Conservation (phyloP, 30 jellyfish, hydroid and myxozoan genomes). For the Sanderia malayensis region DNA sequence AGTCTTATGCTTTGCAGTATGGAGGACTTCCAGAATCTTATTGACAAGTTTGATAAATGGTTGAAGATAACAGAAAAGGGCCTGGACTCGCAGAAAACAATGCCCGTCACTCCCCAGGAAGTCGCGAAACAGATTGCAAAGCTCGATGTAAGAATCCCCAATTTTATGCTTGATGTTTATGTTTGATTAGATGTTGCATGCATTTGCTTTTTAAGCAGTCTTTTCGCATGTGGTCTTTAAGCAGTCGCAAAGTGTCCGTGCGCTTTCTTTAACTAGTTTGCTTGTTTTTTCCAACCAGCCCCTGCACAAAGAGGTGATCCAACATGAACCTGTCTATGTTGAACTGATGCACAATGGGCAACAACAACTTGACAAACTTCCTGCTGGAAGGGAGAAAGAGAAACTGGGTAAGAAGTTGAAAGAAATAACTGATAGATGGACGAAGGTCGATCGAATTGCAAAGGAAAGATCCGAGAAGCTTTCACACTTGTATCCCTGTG, state of each 20-base stretch:
- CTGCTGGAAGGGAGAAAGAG: slow-evolving; percentile 64
- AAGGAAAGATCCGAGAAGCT: slow-evolving; percentile 62
- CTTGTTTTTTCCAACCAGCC: slow-evolving; percentile 45
- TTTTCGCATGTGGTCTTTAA: too few species aligned
- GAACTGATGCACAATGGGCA: slow-evolving; percentile 67
- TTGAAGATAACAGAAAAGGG: slow-evolving; percentile 66
- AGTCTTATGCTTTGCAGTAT: slow-evolving; percentile 42
- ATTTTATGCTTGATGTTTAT: too few species aligned
- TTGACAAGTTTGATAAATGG: slow-evolving; percentile 85
- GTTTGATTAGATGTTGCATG: too few species aligned
- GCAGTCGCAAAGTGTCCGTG: too few species aligned
- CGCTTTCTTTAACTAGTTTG: too few species aligned
- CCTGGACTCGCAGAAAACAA: slow-evolving; percentile 63
- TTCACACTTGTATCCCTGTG: slow-evolving; percentile 58
- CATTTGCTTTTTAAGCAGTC: too few species aligned
- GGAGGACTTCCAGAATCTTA: slow-evolving; percentile 63
- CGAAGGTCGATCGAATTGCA: slow-evolving; percentile 53
- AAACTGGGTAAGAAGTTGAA: slow-evolving; percentile 32
- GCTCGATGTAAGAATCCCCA: slow-evolving; percentile 20
- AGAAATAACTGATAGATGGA: slow-evolving; percentile 83
- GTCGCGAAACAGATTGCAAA: slow-evolving; percentile 7
- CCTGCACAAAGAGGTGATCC: slow-evolving; percentile 69
- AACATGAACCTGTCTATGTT: slow-evolving; percentile 67
- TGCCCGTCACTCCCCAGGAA: slow-evolving; percentile 68
- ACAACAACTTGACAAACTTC: slow-evolving; percentile 41